phyloP scores from a whole-genome alignment of 2,113 vertebrate species.

The Gila orcuttii region DNA sequence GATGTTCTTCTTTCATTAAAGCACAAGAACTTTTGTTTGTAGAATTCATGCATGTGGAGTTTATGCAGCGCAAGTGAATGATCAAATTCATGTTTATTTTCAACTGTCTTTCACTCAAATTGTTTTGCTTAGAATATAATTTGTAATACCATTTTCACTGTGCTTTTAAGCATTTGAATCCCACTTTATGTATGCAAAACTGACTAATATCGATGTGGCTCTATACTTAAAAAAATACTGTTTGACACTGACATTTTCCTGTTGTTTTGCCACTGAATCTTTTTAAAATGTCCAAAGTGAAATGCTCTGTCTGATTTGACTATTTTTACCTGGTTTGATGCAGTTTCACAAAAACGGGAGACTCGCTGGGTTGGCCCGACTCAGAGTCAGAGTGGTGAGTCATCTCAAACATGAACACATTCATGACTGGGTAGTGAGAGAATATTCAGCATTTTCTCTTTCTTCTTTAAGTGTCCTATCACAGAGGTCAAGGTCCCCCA shows the following conservation, averaged over 20 bases:
- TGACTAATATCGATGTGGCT: not conserved
- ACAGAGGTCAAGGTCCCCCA: constrained; percentile 67
- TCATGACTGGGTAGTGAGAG: not conserved
- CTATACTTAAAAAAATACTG: not conserved
- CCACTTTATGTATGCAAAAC: not conserved
- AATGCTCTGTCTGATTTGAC: not conserved
- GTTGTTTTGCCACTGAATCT: not conserved
- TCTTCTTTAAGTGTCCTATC: constrained; percentile 70
- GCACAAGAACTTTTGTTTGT: not conserved
- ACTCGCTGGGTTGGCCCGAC: constrained; percentile 77
- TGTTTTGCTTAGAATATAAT: not conserved
- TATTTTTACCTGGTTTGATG: not conserved
- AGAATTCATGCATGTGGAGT: not conserved
- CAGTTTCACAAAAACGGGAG: constrained; percentile 72
- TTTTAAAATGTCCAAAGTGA: not conserved
- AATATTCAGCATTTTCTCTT: constrained; percentile 15
- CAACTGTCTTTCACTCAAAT: not conserved
- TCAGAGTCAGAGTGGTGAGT: constrained; percentile 78
- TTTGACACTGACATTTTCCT: not conserved
- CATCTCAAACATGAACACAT: constrained; percentile 14
- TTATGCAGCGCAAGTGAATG: not conserved
- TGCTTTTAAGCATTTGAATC: not conserved
- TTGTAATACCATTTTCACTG: no score
- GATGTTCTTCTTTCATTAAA: not conserved
- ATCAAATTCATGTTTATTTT: not conserved